Base-by-base conservation (phyloP, 2,888 invertebrate genomes). In the Ptychoptera contaminata region DNA sequence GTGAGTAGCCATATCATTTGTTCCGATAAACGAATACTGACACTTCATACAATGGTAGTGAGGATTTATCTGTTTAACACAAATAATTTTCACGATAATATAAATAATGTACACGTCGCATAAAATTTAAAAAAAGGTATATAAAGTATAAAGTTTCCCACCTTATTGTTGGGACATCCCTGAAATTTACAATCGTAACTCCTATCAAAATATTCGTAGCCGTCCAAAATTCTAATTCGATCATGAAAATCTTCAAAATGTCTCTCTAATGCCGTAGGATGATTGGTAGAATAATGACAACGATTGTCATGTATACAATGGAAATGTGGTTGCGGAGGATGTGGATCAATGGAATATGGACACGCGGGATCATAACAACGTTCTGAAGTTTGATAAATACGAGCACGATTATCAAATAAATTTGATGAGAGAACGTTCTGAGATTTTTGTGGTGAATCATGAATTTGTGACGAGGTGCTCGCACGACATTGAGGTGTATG, bases 201-300 rank as follows among this genome's bases (percentile, higher is more conserved):
- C 42, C 68, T 71, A 58, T 84, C 83, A 61, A 82, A 91, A 62
- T 85, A 86, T 48, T 86, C 82, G 57, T 87, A 92, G 1, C 87
- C 86, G 41, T 88, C 84, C 34, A 85, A 66, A 44, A 91, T 81
- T 53, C 82, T 83, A 37, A 80, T 75, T 53, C 83, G 77, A 50
- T 82, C 82, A 62, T 92, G 91, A 55, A 84, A 85, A 61, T 90
- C 88, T 55, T 83, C 77, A 62, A 85, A 79, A 58, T 92, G 92
- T 54, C 82, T 77, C 47, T 83, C 75, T 54, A 91, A 73, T 34
- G 81, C 76, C 49, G 82, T 79, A 46, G 83, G 78, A 40, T 79
- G 74, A 58, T 87, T 84, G 1, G 85, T 82, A 9, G 84, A 79
- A 55, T 84, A 88, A 57, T 85, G 80, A 59, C 92, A 93, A 53